Conservation (phyloP, 2,888 invertebrate species). For the Lycocerus yunnanus region DNA sequence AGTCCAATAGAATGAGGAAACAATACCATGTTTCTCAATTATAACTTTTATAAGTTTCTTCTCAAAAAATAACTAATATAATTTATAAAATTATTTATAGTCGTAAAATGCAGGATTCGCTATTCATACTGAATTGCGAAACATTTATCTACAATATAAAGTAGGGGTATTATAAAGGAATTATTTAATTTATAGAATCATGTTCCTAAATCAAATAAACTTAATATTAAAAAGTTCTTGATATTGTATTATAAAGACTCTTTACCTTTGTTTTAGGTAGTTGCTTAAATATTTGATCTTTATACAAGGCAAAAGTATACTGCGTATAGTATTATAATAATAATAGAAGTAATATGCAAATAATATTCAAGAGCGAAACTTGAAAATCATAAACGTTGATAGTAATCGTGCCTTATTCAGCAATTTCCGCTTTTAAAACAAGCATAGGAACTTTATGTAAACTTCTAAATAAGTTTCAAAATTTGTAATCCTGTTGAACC, state of each 20-base stretch:
- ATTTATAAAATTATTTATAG: too few species aligned
- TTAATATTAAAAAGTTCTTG: background rate
- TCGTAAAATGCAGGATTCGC: too few species aligned
- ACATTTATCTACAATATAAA: background rate
- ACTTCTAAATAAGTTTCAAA: slow-evolving; percentile 38
- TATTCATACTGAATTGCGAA: too few species aligned
- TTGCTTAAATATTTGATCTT: background rate
- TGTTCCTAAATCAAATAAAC: background rate
- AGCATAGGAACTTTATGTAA: slow-evolving; percentile 29
- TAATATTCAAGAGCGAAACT: slow-evolving; percentile 13
- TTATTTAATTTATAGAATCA: too few species aligned
- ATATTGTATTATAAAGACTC: background rate
- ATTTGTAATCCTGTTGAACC: slow-evolving; percentile 36
- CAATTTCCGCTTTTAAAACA: slow-evolving; percentile 32
- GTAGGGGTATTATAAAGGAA: background rate
- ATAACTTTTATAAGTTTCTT: too few species aligned
- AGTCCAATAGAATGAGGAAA: too few species aligned
- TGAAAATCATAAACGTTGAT: slow-evolving; percentile 25
- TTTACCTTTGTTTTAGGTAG: background rate
- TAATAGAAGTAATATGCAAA: slow-evolving; percentile 27
- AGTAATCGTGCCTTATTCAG: slow-evolving; percentile 30
- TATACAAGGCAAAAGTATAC: background rate
- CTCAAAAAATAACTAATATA: too few species aligned
- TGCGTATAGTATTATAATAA: slow-evolving; percentile 3
- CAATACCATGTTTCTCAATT: too few species aligned